A percentile compares a stretch with the other conserved stretches of the same genome.
phyloP scores from a whole-genome alignment of 2,113 vertebrate genomes.

The Haemorhous mexicanus region DNA sequence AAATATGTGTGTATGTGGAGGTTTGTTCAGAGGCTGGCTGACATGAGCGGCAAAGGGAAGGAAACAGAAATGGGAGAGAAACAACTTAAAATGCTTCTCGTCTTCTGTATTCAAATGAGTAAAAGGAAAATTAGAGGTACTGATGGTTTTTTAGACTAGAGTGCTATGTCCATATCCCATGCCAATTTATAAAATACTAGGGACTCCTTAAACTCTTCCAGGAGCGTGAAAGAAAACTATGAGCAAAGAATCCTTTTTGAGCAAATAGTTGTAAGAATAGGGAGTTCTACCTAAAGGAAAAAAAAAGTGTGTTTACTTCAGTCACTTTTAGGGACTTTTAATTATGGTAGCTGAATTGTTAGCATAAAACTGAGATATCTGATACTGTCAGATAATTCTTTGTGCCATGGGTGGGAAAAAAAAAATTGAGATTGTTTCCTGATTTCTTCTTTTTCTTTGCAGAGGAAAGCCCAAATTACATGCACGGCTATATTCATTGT shows the following conservation, averaged over 20 bases:
- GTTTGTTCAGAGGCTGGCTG: background rate
- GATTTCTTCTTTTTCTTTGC: background rate
- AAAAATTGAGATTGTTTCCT: background rate
- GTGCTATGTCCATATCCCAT: background rate
- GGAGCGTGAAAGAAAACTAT: background rate
- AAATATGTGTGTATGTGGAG: background rate
- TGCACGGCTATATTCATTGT: slow-evolving; percentile 94
- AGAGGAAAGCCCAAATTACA: slow-evolving; percentile 95
- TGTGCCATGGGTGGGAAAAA: background rate
- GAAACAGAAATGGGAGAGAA: background rate
- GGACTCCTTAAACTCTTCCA: background rate
- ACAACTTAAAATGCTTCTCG: background rate
- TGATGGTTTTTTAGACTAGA: background rate
- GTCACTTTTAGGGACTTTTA: background rate
- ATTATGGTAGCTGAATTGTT: background rate
- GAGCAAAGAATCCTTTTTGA: background rate
- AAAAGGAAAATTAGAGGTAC: background rate
- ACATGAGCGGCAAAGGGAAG: background rate
- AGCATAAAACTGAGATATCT: background rate
- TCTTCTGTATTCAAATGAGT: background rate
- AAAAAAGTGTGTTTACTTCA: background rate
- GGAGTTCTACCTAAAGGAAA: background rate
- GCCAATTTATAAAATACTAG: background rate
- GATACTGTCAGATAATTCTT: background rate
- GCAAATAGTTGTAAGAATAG: background rate